These are phyloP conservation scores for Pygoscelis antarcticus DNA, from an alignment of 2,113 vertebrate species.

Conservation along the genomic window DNA sequence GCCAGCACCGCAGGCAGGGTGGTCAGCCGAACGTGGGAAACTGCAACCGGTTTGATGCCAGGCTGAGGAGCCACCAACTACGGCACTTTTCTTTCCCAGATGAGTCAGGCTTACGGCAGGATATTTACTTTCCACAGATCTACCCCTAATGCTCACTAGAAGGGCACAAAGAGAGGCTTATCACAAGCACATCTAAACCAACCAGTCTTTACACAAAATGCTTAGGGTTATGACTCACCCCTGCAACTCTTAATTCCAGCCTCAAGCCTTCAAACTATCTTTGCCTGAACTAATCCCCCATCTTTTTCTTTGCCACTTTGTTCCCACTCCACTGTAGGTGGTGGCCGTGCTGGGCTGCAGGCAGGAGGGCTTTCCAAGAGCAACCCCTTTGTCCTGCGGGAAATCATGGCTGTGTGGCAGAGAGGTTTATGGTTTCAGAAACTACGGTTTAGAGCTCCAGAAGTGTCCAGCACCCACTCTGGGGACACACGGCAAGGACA, in stretches of 20 bases:
- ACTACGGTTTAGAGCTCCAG: background rate
- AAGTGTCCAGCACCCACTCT: background rate
- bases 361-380: background rate
- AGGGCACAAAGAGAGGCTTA: background rate
- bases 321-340: background rate
- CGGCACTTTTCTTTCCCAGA: background rate
- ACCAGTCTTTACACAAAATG: background rate
- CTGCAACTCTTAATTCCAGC: background rate
- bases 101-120: background rate
- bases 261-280: background rate
- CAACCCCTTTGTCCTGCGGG: background rate
- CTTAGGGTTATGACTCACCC: background rate
- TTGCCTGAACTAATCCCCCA: background rate
- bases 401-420: background rate
- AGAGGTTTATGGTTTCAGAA: background rate
- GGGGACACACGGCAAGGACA: background rate
- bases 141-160: background rate
- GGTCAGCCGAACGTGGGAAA: background rate
- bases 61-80: background rate
- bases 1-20: accelerated
- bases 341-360: background rate
- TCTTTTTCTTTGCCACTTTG: background rate
- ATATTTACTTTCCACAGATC: background rate
- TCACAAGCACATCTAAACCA: background rate
- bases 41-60: background rate